Percentiles rank a stretch among this genome's conserved stretches.
Evolutionary conservation across 2,113 vertebrate species (phyloP).

Genomic region (Podarcis cretensis): DNA sequence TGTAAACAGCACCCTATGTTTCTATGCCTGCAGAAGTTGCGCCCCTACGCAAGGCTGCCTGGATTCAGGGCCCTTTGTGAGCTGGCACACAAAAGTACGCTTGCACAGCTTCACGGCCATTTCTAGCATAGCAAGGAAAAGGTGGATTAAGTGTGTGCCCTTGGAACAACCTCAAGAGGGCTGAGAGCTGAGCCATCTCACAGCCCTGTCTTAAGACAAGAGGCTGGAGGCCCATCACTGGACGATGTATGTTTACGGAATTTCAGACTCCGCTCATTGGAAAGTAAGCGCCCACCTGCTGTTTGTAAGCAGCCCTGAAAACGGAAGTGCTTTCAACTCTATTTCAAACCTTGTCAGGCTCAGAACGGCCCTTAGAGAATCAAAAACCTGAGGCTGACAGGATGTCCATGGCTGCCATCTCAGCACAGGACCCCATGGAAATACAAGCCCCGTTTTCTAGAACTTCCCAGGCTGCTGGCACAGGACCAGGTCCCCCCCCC

Average conservation of each 20-base stretch:
- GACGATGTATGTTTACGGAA: neutral
- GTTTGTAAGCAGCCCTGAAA: neutral
- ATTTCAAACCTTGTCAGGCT: too few species aligned
- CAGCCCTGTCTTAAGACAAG: neutral
- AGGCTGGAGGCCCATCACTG: neutral
- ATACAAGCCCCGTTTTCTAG: neutral
- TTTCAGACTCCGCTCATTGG: neutral
- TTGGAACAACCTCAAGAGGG: neutral
- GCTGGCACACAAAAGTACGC: neutral
- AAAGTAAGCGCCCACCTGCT: neutral
- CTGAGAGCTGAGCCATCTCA: neutral
- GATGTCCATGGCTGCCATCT: neutral
- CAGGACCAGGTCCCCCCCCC: rapidly evolving
- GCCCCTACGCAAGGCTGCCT: neutral
- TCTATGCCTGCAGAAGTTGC: too few species aligned
- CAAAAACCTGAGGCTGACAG: neutral
- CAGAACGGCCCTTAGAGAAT: too few species aligned
- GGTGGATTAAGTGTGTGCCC: neutral
- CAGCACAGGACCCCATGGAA: neutral
- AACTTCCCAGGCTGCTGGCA: neutral
- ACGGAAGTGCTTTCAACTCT: neutral
- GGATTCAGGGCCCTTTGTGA: too few species aligned
- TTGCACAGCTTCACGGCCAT: neutral
- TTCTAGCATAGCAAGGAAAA: too few species aligned
- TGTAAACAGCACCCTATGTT: neutral